Percentiles rank a stretch among this genome's conserved stretches.
phyloP scores from a whole-genome alignment of 2,797 vertebrate genomes.

The Enteromius argenteus region DNA sequence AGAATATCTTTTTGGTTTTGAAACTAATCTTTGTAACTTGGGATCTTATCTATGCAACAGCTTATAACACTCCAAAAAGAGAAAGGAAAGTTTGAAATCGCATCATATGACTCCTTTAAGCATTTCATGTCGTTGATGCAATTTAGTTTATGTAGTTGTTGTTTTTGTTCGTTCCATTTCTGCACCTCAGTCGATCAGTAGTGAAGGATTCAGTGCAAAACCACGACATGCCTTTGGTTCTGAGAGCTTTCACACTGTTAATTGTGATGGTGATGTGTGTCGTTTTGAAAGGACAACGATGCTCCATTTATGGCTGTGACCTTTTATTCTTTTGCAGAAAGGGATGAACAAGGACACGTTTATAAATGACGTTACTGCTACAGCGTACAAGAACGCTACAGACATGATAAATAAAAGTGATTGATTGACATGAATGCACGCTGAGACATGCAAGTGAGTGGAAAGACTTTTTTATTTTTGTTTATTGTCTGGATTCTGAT shows the following conservation, averaged over 20 bases:
- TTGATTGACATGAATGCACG: background rate
- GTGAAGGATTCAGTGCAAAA: background rate
- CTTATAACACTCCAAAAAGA: no score
- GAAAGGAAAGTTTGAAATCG: no score
- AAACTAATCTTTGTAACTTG: no score
- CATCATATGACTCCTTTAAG: background rate
- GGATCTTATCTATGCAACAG: no score
- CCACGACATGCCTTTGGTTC: background rate
- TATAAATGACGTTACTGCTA: conserved; percentile 69
- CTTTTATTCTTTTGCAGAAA: conserved; percentile 65
- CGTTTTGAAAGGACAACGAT: background rate
- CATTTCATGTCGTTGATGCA: background rate
- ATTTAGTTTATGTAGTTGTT: background rate
- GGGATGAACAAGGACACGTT: conserved; percentile 69
- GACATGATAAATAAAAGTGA: fast-evolving
- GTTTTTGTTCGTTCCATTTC: no score
- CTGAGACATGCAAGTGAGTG: background rate
- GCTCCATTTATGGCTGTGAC: background rate
- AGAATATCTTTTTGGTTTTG: no score
- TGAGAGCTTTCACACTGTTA: background rate
- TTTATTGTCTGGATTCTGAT: background rate
- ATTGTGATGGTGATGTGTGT: background rate
- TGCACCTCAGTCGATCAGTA: background rate
- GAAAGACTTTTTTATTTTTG: background rate
- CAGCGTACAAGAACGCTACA: conserved; percentile 27